A percentile compares a stretch with the other conserved stretches of the same genome.
phyloP scores from a whole-genome alignment of 2,888 invertebrate genomes.

The Dicycla oo region DNA sequence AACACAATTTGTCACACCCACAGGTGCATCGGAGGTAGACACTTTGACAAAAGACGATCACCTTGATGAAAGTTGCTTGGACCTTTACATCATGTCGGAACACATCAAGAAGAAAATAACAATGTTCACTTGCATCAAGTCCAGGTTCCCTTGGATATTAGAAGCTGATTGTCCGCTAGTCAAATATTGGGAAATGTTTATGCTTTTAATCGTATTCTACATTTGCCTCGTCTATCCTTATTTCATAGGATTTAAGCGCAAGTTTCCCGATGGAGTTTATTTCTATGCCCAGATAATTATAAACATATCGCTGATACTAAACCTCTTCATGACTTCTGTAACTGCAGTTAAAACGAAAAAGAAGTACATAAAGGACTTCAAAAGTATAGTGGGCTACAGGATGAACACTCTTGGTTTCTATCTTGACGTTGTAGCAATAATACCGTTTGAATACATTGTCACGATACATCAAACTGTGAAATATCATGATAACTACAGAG shows the following conservation, averaged over 20 bases:
- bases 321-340: slow-evolving; percentile 82
- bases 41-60: slow-evolving; percentile 77
- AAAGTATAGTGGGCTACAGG: slow-evolving; percentile 81
- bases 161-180: slow-evolving; percentile 84
- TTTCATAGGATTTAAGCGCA: slow-evolving; percentile 83
- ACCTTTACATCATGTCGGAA: slow-evolving; percentile 86
- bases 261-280: slow-evolving; percentile 81
- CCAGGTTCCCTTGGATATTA: slow-evolving; percentile 87
- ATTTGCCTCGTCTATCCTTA: slow-evolving; percentile 87
- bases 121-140: slow-evolving; percentile 81
- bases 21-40: slow-evolving; percentile 79
- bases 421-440: slow-evolving; percentile 85
- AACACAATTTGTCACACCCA: slow-evolving; percentile 21
- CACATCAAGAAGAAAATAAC: slow-evolving; percentile 83
- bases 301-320: slow-evolving; percentile 81
- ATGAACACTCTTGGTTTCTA: slow-evolving; percentile 88
- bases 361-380: slow-evolving; percentile 78
- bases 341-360: slow-evolving; percentile 88
- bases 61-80: slow-evolving; percentile 83
- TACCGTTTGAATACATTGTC: slow-evolving; percentile 88
- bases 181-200: slow-evolving; percentile 86
- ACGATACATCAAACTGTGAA: slow-evolving; percentile 79
- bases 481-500: slow-evolving; percentile 81
- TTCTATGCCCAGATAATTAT: slow-evolving; percentile 82
- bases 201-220: slow-evolving; percentile 82